Percentiles rank a stretch among this genome's conserved stretches.
phyloP scores from a whole-genome alignment of 92 coral and sea anemone species.

The Micromussa lordhowensis region DNA sequence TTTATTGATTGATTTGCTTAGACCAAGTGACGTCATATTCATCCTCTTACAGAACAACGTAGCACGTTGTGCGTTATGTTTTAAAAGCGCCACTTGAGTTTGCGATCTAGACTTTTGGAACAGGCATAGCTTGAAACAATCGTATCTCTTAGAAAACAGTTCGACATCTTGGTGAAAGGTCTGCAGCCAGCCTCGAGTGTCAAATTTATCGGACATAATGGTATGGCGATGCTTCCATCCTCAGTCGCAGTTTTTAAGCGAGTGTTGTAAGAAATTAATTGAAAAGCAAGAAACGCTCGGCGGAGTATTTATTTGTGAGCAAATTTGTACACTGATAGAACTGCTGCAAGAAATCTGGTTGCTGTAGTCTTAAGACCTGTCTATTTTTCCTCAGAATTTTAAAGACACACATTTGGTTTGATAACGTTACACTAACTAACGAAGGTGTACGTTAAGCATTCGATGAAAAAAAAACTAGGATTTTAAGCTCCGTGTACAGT shows the following conservation, averaged over 20 bases:
- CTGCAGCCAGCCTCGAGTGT: not conserved
- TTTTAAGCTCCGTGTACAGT: not conserved
- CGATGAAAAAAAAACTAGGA: not conserved
- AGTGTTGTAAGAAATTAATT: not conserved
- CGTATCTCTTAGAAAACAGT: not conserved
- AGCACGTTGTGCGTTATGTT: constrained; percentile 4
- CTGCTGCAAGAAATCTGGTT: not conserved
- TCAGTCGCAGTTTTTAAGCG: not conserved
- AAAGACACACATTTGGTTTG: not conserved
- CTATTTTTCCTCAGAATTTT: not conserved
- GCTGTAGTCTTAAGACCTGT: not conserved
- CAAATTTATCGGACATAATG: not conserved
- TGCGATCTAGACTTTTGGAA: not conserved
- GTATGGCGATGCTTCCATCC: not conserved
- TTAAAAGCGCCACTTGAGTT: not conserved
- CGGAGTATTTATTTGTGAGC: no score
- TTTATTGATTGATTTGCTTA: not conserved
- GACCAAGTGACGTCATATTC: constrained; percentile 18
- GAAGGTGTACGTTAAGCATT: not conserved
- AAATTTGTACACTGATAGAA: not conserved
- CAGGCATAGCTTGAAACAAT: not conserved
- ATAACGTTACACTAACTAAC: not conserved
- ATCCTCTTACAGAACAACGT: not conserved
- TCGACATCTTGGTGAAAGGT: not conserved
- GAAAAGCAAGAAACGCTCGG: not conserved